phyloP scores from a whole-genome alignment of 2,888 invertebrate species.

The Hoplodrina ambigua region DNA sequence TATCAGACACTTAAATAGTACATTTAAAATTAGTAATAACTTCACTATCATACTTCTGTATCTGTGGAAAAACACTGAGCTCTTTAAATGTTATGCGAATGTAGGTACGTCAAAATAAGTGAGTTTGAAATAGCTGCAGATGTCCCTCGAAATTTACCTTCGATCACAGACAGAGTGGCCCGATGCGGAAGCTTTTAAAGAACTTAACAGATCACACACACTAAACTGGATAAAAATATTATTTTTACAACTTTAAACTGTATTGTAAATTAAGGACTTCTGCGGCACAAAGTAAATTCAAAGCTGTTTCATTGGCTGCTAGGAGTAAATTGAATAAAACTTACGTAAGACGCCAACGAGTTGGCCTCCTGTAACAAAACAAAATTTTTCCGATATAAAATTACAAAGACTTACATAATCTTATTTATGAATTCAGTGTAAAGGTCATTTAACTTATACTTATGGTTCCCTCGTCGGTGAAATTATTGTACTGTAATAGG shows the following conservation, averaged over 20 bases:
- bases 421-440: not conserved
- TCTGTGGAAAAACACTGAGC: slow-evolving; percentile 1
- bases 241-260: not conserved
- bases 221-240: not conserved
- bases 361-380: slow-evolving; percentile 47
- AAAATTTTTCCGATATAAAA: slow-evolving; percentile 15
- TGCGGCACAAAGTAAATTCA: not conserved
- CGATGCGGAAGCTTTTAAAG: slow-evolving; percentile 15
- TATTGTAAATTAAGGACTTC: slow-evolving; percentile 7
- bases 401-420: slow-evolving; percentile 6
- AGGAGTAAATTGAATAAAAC: slow-evolving; percentile 24
- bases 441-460: not conserved
- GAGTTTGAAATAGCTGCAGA: not conserved
- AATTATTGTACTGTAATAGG: not conserved
- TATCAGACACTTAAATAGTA: slow-evolving; percentile 24
- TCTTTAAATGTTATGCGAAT: slow-evolving; percentile 13
- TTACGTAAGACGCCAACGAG: slow-evolving; percentile 39
- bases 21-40: slow-evolving; percentile 5
- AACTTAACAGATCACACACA: slow-evolving; percentile 10
- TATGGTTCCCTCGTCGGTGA: not conserved
- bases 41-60: slow-evolving; percentile 6
- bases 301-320: slow-evolving; percentile 4
- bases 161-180: slow-evolving; percentile 2
- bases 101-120: slow-evolving; percentile 6
- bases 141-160: slow-evolving; percentile 12